Evolutionary conservation across 2,888 invertebrate species (phyloP).

Genomic region (Polylopha cassiicola): DNA sequence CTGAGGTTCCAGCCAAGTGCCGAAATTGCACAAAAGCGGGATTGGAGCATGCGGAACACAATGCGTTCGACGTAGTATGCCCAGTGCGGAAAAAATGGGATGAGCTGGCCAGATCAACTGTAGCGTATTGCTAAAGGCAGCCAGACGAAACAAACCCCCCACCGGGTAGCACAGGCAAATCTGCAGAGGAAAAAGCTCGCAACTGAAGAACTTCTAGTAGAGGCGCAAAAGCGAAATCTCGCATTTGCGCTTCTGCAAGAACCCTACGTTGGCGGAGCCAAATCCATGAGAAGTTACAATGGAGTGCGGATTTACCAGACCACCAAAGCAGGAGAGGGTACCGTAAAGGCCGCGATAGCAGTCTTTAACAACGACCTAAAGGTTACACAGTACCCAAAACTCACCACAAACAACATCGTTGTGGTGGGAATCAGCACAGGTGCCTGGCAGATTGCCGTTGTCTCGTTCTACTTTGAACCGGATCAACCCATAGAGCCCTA

Average conservation of each 20-base stretch:
- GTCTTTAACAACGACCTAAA: slow-evolving; percentile 4
- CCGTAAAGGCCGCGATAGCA: slow-evolving; percentile 9
- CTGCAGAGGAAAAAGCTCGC: slow-evolving; percentile 3
- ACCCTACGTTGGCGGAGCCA: too few relatives aligned
- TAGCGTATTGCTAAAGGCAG: slow-evolving; percentile 2
- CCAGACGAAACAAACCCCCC: too few relatives aligned
- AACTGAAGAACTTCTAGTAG: not conserved
- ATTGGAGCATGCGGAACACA: not conserved
- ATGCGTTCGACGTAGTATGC: slow-evolving; percentile 2
- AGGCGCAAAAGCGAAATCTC: not conserved
- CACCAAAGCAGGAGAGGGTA: not conserved
- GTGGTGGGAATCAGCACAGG: slow-evolving; percentile 20
- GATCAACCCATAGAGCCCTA: slow-evolving; percentile 14
- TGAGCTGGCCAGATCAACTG: not conserved
- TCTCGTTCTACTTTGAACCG: slow-evolving; percentile 26
- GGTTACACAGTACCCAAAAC: slow-evolving; percentile 3
- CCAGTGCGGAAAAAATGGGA: slow-evolving; percentile 5
- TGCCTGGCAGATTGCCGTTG: slow-evolving; percentile 16
- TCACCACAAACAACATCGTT: slow-evolving; percentile 20
- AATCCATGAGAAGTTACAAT: not conserved
- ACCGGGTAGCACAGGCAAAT: not conserved
- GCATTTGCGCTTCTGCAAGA: not conserved
- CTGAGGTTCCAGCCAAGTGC: not conserved
- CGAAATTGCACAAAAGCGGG: not conserved
- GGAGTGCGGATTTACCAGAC: slow-evolving; percentile 4